phyloP scores from a whole-genome alignment of 2,113 vertebrate genomes.

The Zosterops hypoxanthus region DNA sequence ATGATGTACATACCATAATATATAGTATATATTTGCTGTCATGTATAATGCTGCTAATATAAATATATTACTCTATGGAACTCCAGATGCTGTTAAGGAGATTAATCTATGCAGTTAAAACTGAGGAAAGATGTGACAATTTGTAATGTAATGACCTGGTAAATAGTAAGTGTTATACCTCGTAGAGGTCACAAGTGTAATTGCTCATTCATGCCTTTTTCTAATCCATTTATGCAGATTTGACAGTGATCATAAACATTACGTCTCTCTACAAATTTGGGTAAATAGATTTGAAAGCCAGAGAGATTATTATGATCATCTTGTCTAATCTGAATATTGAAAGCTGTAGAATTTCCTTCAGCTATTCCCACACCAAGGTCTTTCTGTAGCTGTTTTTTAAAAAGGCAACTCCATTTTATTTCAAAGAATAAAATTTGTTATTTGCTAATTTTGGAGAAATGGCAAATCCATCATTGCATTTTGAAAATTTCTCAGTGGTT shows the following conservation, averaged over 20 bases:
- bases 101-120: constrained; percentile 29
- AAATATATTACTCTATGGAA: constrained; percentile 41
- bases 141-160: constrained; percentile 20
- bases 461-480: neutral
- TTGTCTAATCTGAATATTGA: constrained; percentile 22
- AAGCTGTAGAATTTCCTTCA: neutral
- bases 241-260: constrained; percentile 57
- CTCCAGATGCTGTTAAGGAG: constrained; percentile 10
- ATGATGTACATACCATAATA: neutral
- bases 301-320: neutral
- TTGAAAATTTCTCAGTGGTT: neutral
- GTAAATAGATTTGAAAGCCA: constrained; percentile 51
- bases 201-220: constrained; percentile 40
- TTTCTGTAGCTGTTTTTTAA: neutral
- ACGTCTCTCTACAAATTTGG: neutral
- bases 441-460: neutral
- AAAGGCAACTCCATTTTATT: neutral
- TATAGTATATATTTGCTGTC: constrained; percentile 33
- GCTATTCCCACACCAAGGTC: neutral
- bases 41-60: constrained; percentile 22
- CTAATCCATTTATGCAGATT: constrained; percentile 54
- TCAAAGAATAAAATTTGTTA: neutral
- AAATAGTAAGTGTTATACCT: constrained; percentile 26
- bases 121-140: constrained; percentile 7
- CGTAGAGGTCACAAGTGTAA: constrained; percentile 20